These are phyloP conservation scores for Chalcosyrphus nemorum DNA, from an alignment of 2,888 invertebrate genomes.

Conservation along the genomic window DNA sequence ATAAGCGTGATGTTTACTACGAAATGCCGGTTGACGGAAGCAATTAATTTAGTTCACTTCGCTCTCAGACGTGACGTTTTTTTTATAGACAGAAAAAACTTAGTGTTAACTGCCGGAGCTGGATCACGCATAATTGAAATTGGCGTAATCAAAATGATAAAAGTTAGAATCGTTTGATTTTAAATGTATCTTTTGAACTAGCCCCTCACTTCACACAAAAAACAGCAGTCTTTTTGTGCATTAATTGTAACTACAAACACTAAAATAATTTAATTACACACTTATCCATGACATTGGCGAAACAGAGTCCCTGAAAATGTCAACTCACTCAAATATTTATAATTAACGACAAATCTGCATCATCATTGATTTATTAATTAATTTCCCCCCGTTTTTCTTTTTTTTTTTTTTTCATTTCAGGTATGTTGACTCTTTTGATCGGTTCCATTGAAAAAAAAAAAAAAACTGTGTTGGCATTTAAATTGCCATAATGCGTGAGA, in stretches of 20 bases:
- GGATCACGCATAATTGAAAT: too few relatives aligned
- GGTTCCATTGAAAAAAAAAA: conserved; percentile 4
- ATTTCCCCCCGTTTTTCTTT: neutral
- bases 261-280: neutral
- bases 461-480: neutral
- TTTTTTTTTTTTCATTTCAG: neutral
- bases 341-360: neutral
- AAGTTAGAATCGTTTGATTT: too few relatives aligned
- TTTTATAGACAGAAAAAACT: neutral
- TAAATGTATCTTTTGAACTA: too few relatives aligned
- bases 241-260: neutral
- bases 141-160: too few relatives aligned
- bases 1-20: neutral
- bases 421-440: conserved; percentile 32
- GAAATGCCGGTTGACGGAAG: neutral
- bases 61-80: neutral
- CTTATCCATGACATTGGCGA: conserved; percentile 2
- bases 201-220: too few relatives aligned
- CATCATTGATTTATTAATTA: conserved; percentile 14
- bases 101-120: neutral
- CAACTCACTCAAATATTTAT: neutral
- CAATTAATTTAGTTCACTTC: neutral
- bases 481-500: conserved; percentile 9
- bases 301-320: conserved; percentile 2
- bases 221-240: too few relatives aligned